Evolutionary conservation across 2,797 vertebrate species (phyloP).

Genomic region (Xerus rutilus): DNA sequence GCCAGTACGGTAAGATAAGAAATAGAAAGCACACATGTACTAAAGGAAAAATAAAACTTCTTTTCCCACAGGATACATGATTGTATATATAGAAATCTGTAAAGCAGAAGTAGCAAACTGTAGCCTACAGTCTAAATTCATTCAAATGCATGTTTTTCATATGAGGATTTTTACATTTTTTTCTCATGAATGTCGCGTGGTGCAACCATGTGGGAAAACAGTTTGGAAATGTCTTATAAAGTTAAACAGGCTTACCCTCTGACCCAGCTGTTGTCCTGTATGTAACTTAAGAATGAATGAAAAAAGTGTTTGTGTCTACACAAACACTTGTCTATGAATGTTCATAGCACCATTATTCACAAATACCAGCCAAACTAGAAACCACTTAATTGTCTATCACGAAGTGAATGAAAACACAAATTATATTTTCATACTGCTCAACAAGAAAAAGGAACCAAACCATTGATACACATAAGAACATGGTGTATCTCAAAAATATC

Average conservation of each 20-base stretch:
- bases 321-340: not conserved
- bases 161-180: not conserved
- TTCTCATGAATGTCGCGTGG: not conserved
- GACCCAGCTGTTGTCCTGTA: not conserved
- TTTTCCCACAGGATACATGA: not conserved
- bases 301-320: not conserved
- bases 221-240: not conserved
- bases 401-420: not conserved
- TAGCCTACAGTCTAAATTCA: not conserved
- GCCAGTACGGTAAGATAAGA: not conserved
- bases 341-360: not conserved
- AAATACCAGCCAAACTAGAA: not conserved
- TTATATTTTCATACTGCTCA: not conserved
- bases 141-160: not conserved
- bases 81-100: not conserved
- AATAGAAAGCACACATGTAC: not conserved
- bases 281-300: slow-evolving; percentile 7
- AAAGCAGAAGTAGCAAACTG: not conserved
- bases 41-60: not conserved
- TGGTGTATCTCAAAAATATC: not conserved
- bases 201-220: not conserved
- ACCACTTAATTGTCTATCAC: not conserved
- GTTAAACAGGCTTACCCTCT: not conserved
- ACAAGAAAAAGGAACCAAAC: not conserved
- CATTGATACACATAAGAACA: not conserved